Base-by-base conservation (phyloP, 2,888 invertebrate species). In the Aleiodes leptofemur region DNA sequence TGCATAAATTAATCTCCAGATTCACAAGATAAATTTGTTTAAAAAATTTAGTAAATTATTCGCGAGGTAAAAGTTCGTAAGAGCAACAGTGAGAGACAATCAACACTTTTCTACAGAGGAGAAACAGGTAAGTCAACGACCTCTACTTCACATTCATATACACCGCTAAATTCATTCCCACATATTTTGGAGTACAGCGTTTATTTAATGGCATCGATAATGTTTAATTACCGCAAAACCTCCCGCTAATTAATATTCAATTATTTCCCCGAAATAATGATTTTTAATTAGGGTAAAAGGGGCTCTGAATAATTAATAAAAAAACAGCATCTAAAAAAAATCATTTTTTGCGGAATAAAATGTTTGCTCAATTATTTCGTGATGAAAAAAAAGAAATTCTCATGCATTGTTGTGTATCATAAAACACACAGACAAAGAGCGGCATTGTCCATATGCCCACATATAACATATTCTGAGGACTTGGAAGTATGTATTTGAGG, bases 91-190 rank as follows among this genome's bases (percentile, higher is more conserved):
- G 29, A 14, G 43, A 69, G 51, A 16, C 57, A 55, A 64, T 57
- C 23, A 38, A 53, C 43, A 56, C 53, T 38, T 76, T 72, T 29
- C 51, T 43, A 57, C 38, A 29, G 16, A 29, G 16, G 23, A 51
- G 68, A 34, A 61, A 72, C 71, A 69, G 76, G 76, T 76, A 72
- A 72, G 76, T 76, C 76, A 72, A 72, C 53, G 76, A 76, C 76
- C 76, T 61, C 69, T 72, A 29, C 4, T 73, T 31, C 13, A 53
- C 51, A 16, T 16, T 48, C 55, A 66, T 68, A 66, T 50, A 71
- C 71, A 34, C 23, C 53, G 6, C 64, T 43, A 14, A 68, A 38
- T 48, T 23, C 8, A 13, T 5, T 69, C 11, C 8, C 5, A n/a
- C 29, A 6, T 29, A 34, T 11, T 70, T 53, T 23, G n/a, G 23